Base-by-base conservation (phyloP, 2,113 vertebrate genomes). In the Laticauda laticaudata region DNA sequence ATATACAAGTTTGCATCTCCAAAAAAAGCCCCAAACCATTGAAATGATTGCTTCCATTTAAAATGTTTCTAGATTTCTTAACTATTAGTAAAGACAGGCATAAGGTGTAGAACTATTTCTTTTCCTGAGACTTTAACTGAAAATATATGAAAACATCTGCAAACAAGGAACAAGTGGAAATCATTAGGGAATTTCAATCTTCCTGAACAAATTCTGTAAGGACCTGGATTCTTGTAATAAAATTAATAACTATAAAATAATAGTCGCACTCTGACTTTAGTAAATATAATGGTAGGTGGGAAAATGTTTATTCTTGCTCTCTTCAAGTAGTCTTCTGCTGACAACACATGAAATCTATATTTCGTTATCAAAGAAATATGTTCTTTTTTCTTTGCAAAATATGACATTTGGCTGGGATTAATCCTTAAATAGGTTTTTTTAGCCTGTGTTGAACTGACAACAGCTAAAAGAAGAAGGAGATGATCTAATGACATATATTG, bases 11-110 rank as follows among this genome's bases (percentile, higher is more conserved):
- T 15, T 85, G 6, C 90, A 86, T 61, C 8, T 56, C 61, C 43
- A 88, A 92, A 85, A 89, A 92, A 89, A 23, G 21, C n/a, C 34
- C 53, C 51, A 53, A 94, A 21, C 43, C 24, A 86, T 9, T 90
- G 29, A 39, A 61, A 90, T 90, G 48, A 18, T 59, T 24, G 5
- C 57, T 45, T 29, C 10, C 26, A n/a, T 21, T 51, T 55, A 45
- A 69, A 39, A 61, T 45, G 10, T 54, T 94, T 88, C 64, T 57
- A 75, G 45, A 75, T 18, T 45, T 39, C 20, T 11, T 75, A 43
- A 53, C 26, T 64, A 23, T 53, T 29, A 54, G 7, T 91, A 48
- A 91, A 53, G 15, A 85, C 2, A 59, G 20, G 23, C n/a, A 54
- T 15, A 45, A 23, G 11, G 4, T 5, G 5, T 29, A 51, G 51